phyloP scores from a whole-genome alignment of 2,888 invertebrate genomes.

The Erannis defoliaria region DNA sequence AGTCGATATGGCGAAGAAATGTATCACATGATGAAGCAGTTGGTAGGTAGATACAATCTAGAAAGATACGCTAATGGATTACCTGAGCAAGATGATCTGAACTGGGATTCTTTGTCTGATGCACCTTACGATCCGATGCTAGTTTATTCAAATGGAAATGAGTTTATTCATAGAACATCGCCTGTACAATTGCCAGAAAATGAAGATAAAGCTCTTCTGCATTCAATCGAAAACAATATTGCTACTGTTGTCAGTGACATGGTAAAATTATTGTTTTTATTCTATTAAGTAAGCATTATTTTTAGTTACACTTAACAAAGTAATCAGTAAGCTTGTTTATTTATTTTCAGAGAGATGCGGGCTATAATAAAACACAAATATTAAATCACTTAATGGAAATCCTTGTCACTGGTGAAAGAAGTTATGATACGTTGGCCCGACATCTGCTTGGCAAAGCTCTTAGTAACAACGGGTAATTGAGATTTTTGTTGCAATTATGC shows the following conservation, averaged over 20 bases:
- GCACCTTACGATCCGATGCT: constrained; percentile 87
- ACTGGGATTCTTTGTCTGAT: constrained; percentile 79
- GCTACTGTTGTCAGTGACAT: constrained; percentile 63
- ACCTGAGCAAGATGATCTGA: constrained; percentile 84
- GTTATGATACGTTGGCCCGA: constrained; percentile 70
- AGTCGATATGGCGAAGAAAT: constrained; percentile 87
- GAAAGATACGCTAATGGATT: constrained; percentile 90
- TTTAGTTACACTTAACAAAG: constrained; percentile 23
- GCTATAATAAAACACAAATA: constrained; percentile 74
- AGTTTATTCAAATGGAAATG: constrained; percentile 88
- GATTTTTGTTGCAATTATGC: constrained; percentile 36
- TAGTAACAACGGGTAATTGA: constrained; percentile 61
- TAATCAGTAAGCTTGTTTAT: constrained; percentile 34
- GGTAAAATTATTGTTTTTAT: constrained; percentile 56
- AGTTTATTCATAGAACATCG: constrained; percentile 85
- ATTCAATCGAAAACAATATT: constrained; percentile 72
- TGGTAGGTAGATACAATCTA: constrained; percentile 90
- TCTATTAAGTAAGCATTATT: not conserved
- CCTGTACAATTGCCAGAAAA: constrained; percentile 68
- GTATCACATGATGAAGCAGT: constrained; percentile 88
- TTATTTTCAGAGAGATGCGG: constrained; percentile 68
- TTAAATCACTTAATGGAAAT: constrained; percentile 75
- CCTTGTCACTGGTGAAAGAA: constrained; percentile 69
- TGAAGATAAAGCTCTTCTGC: constrained; percentile 60
- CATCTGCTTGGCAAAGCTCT: constrained; percentile 60